These are phyloP conservation scores for Neopipo cinnamomea DNA, from an alignment of 2,113 vertebrate genomes.

Conservation along the genomic window DNA sequence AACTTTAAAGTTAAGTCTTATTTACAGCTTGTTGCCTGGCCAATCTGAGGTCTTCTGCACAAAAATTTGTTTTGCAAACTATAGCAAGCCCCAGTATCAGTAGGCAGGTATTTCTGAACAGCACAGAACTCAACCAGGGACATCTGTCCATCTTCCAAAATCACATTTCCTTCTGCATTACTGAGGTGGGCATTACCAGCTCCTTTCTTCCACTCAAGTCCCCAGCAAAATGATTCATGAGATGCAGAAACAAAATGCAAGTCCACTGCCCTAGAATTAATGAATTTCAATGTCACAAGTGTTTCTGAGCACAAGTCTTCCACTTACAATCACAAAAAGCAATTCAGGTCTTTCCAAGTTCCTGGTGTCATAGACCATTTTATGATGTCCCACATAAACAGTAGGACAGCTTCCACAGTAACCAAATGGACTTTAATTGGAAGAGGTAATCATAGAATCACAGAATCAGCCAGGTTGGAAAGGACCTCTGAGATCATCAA, in stretches of 20 bases:
- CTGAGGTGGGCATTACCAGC: neutral
- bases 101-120: neutral
- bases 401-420: neutral
- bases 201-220: neutral
- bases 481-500: too few relatives aligned
- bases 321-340: neutral
- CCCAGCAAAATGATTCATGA: neutral
- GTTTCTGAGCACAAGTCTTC: neutral
- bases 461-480: too few relatives aligned
- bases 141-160: neutral
- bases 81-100: neutral
- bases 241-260: neutral
- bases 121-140: neutral
- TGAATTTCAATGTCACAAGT: neutral
- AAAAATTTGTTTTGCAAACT: neutral
- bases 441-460: neutral
- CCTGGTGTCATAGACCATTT: neutral
- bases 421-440: neutral
- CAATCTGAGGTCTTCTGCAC: neutral
- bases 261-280: neutral
- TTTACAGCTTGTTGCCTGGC: neutral
- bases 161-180: neutral
- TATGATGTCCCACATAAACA: neutral
- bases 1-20: neutral
- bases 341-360: neutral